Base-by-base conservation (phyloP, 2,797 vertebrate genomes). In the Benthosema pterotum region DNA sequence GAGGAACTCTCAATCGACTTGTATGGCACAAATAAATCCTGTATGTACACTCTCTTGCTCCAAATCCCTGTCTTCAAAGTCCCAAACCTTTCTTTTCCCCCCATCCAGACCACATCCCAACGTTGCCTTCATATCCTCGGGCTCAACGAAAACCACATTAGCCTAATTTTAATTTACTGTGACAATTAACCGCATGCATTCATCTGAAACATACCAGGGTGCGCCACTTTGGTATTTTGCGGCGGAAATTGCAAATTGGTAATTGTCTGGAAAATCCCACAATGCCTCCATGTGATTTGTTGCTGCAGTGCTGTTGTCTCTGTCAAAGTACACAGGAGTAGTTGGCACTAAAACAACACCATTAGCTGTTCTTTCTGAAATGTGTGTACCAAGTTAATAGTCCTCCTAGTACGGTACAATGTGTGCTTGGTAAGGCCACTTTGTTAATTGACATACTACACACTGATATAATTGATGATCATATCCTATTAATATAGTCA, bases 271-370 rank as follows among this genome's bases (percentile, higher is more conserved):
- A 73, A 11, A 83, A 82, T 62, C 70, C 67, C 45, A 50, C 66
- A 67, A 83, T 63, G 74, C 79, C 74, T 75, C 64, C 83, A 74
- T 60, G 22, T 82, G 72, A 86, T 79, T 81, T 87, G 72, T 82
- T 77, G 43, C 64, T 78, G 63, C 52, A 64, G 56, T 52, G 65
- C 52, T 67, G 52, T 50, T 46, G 75, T 63, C 15, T 77, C 68
- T 59, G 54, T 47, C 4, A 38, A 12, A 68, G 57, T 65, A 52
- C 51, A 55, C 55, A 14, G 7, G 68, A 32, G 22, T 48, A 43
- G 45, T 82, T 82, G 82, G 74, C 64, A 46, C 63, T 49, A 11
- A 47, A 57, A 50, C 2, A 32, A 16, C 72, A 25, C 11, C 14
- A 56, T 73, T 65, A 56, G 62, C 68, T 63, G 12, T 59, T 74